These are phyloP conservation scores for Motacilla alba DNA, from an alignment of 2,113 vertebrate species.

Conservation along the genomic window DNA sequence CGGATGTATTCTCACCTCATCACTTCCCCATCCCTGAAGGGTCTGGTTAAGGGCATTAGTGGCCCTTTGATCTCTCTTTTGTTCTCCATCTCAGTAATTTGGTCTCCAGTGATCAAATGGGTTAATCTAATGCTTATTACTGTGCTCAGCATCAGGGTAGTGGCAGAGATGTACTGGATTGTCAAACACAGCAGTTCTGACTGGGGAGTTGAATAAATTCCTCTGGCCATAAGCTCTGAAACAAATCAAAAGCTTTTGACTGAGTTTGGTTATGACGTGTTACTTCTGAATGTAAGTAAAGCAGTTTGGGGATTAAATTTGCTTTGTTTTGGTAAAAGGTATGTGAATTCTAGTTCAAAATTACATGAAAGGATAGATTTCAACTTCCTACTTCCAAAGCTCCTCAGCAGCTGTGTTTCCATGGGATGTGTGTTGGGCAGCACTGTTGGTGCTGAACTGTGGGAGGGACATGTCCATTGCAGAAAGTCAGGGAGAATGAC, in stretches of 20 bases:
- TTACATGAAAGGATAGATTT: neutral
- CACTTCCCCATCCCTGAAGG: constrained; percentile 24
- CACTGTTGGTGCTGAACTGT: neutral
- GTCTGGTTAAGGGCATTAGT: constrained; percentile 16
- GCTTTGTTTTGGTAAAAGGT: neutral
- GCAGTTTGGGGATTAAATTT: neutral
- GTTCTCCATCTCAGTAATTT: neutral
- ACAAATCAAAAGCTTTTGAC: neutral
- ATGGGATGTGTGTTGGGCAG: neutral
- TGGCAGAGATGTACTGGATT: neutral
- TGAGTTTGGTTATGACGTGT: neutral
- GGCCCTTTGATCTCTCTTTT: constrained; percentile 36
- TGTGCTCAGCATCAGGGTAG: neutral
- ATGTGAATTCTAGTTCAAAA: neutral
- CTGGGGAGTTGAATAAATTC: neutral
- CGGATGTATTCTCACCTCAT: neutral
- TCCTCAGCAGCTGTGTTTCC: neutral
- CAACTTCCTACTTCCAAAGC: neutral
- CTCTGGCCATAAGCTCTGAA: neutral
- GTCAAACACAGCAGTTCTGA: neutral
- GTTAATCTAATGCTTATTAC: neutral
- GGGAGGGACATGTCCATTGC: neutral
- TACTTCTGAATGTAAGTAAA: neutral
- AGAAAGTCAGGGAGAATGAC: neutral
- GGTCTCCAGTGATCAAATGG: neutral